Conservation (phyloP, 2,113 vertebrate species). For the Xiphophorus maculatus region DNA sequence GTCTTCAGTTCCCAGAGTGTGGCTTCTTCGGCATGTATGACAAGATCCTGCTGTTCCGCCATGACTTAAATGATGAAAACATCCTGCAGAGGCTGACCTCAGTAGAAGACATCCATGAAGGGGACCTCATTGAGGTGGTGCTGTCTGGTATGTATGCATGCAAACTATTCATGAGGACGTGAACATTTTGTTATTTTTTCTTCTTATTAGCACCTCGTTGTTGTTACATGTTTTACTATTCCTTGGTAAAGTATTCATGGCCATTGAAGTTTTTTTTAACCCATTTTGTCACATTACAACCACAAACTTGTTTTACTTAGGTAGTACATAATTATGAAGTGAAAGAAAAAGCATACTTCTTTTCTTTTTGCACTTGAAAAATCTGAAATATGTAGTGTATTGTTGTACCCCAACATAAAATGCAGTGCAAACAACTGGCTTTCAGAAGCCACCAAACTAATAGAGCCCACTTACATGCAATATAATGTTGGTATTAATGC, state of each 20-base stretch:
- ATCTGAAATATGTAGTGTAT: no score
- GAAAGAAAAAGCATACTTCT: no score
- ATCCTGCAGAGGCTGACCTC: conserved; percentile 95
- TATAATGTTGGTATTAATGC: no score
- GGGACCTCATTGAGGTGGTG: conserved; percentile 96
- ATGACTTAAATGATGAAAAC: conserved; percentile 95
- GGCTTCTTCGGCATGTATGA: conserved; percentile 99
- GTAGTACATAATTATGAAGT: no score
- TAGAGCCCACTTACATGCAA: no score
- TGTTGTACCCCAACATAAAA: no score
- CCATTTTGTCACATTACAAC: no score
- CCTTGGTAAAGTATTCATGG: not conserved
- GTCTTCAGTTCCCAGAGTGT: conserved; percentile 93
- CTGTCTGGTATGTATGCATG: conserved; percentile 86
- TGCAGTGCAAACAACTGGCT: no score
- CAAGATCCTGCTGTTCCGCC: conserved; percentile 98
- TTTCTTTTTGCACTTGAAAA: no score
- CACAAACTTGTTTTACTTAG: no score
- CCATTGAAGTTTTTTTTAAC: no score
- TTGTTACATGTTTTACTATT: not conserved
- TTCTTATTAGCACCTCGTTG: not conserved
- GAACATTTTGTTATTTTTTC: not conserved
- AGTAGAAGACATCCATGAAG: conserved; percentile 95
- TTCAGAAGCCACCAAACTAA: no score
- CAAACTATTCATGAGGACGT: not conserved